These are phyloP conservation scores for Pipra filicauda DNA, from an alignment of 2,113 vertebrate species.

Conservation along the genomic window DNA sequence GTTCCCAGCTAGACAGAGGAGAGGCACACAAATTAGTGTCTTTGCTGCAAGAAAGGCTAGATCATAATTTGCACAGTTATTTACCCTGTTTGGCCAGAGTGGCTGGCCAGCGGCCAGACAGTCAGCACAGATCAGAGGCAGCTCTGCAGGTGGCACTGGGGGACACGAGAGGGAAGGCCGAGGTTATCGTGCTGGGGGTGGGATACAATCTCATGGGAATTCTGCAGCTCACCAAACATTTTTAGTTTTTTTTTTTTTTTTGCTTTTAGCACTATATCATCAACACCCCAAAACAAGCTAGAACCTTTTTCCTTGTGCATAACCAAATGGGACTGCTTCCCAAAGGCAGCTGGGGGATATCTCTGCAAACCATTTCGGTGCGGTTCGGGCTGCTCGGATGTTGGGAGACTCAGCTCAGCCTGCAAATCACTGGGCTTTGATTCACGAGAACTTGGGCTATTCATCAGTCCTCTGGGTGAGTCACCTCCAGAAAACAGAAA, in stretches of 20 bases:
- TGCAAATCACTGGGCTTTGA: background rate
- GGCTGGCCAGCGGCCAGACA: background rate
- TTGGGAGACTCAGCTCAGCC: background rate
- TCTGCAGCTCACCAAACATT: background rate
- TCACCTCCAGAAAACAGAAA: background rate
- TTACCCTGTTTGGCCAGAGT: constrained; percentile 3
- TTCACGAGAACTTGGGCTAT: background rate
- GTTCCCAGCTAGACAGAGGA: background rate
- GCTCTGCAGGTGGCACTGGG: constrained; percentile 6
- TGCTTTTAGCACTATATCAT: background rate
- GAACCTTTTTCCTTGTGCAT: background rate
- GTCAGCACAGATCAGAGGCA: background rate
- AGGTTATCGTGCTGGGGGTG: background rate
- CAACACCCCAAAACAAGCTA: background rate
- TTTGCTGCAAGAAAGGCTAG: background rate
- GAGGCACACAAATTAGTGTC: background rate
- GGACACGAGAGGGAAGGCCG: background rate
- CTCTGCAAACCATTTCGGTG: background rate
- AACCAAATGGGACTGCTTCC: background rate
- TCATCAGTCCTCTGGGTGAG: background rate
- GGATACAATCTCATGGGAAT: background rate
- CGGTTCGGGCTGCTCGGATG: background rate
- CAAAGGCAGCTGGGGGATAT: background rate
- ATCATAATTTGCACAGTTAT: background rate
- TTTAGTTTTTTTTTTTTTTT: background rate